A percentile compares a stretch with the other conserved stretches of the same genome.
Conservation (phyloP, 2,888 invertebrate genomes). For the Seira musarum region DNA sequence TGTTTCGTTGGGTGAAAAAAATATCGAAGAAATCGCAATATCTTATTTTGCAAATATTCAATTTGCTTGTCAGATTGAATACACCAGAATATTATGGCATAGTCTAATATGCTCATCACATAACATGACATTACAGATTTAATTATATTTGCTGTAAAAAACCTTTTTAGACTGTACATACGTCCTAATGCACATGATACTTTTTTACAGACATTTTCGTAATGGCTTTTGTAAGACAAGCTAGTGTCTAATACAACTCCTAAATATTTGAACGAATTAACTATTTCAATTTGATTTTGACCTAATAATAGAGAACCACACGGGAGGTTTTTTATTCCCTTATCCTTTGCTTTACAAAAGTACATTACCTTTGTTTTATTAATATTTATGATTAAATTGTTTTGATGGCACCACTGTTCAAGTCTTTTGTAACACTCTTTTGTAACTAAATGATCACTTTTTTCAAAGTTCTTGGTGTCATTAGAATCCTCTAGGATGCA, state of each 20-base stretch:
- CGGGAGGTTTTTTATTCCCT: no score
- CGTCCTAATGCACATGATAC: conserved; percentile 18
- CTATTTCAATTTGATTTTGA: background rate
- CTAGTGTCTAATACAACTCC: conserved; percentile 27
- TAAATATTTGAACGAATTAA: conserved; percentile 34
- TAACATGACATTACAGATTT: conserved; percentile 32
- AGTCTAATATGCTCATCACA: conserved; percentile 21
- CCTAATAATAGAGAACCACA: background rate
- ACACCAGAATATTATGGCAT: conserved; percentile 36
- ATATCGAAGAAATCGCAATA: conserved; percentile 9
- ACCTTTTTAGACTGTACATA: conserved; percentile 22
- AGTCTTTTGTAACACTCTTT: no score
- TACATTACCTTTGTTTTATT: no score
- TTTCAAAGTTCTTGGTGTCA: no score
- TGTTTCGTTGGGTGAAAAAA: background rate
- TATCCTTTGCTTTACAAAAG: no score
- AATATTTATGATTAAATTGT: no score
- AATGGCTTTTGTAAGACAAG: conserved; percentile 16
- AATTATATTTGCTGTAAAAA: conserved; percentile 17
- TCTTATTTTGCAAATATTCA: conserved; percentile 12
- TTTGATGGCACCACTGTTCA: no score
- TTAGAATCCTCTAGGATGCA: no score
- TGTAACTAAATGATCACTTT: no score
- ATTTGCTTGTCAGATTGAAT: conserved; percentile 8
- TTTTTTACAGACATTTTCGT: background rate